Evolutionary conservation across 2,888 invertebrate genomes (phyloP).

Genomic region (Spodoptera littoralis): DNA sequence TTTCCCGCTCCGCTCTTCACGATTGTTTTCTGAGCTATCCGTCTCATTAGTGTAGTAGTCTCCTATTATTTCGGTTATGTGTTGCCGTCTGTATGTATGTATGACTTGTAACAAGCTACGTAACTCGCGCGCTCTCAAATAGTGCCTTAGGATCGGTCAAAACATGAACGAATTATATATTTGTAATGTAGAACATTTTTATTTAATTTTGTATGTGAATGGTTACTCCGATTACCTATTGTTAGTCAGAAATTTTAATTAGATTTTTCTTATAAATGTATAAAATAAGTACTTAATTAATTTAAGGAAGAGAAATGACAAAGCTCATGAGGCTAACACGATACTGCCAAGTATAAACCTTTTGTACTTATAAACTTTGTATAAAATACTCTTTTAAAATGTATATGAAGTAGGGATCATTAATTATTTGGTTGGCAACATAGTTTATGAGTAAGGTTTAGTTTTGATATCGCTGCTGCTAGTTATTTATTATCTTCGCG

Average conservation of each 20-base stretch:
- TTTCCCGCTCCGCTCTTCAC: constrained; percentile 54
- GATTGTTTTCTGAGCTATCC: constrained; percentile 50
- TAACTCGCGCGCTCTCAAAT: constrained; percentile 2
- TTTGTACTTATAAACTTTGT: constrained; percentile 54
- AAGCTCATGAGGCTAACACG: constrained; percentile 82
- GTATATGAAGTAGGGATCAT: constrained; percentile 38
- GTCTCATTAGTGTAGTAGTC: constrained; percentile 54
- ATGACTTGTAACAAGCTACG: not conserved
- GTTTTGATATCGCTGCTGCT: constrained; percentile 35
- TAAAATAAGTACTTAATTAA: constrained; percentile 72
- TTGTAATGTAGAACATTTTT: constrained; percentile 53
- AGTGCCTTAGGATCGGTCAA: constrained; percentile 35
- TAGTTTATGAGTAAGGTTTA: constrained; percentile 49
- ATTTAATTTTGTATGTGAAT: constrained; percentile 69
- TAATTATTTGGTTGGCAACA: constrained; percentile 45
- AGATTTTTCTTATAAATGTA: constrained; percentile 69
- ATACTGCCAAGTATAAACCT: constrained; percentile 57
- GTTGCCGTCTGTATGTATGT: constrained; percentile 31
- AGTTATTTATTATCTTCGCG: constrained; percentile 46
- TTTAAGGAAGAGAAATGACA: constrained; percentile 76
- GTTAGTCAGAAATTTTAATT: constrained; percentile 81
- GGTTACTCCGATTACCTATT: constrained; percentile 85
- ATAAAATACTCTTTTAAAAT: constrained; percentile 57
- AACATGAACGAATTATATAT: constrained; percentile 56
- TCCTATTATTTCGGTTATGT: constrained; percentile 59